These are phyloP conservation scores for Tinea trinotella DNA, from an alignment of 2,888 invertebrate genomes.

Conservation along the genomic window DNA sequence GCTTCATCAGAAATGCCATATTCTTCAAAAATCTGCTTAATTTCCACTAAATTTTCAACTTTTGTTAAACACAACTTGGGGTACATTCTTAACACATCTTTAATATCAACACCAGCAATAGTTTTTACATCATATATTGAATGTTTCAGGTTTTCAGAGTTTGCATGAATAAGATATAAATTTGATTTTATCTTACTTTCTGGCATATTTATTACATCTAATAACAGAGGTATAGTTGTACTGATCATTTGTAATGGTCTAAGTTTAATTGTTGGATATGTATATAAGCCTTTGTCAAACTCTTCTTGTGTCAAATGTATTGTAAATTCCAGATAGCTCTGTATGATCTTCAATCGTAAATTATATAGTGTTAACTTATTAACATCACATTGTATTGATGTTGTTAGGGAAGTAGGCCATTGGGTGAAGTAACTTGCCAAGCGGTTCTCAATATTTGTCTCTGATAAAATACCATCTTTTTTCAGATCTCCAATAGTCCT, in stretches of 20 bases:
- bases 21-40: conserved; percentile 44
- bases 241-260: conserved; percentile 52
- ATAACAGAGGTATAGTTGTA: conserved; percentile 47
- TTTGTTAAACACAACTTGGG: conserved; percentile 54
- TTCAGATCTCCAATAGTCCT: conserved; percentile 47
- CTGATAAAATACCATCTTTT: conserved; percentile 29
- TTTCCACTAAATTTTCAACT: conserved; percentile 41
- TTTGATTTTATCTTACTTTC: conserved; percentile 54
- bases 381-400: conserved; percentile 44
- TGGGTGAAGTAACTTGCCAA: conserved; percentile 55
- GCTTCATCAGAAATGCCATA: conserved; percentile 51
- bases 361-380: conserved; percentile 39
- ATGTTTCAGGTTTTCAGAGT: conserved; percentile 53
- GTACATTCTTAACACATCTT: conserved; percentile 52
- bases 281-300: conserved; percentile 47
- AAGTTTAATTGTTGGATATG: conserved; percentile 61
- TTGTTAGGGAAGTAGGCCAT: conserved; percentile 64
- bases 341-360: conserved; percentile 53
- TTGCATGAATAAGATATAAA: conserved; percentile 52
- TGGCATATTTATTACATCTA: conserved; percentile 46
- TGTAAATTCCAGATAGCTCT: conserved; percentile 54
- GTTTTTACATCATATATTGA: conserved; percentile 42
- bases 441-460: conserved; percentile 52
- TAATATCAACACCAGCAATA: conserved; percentile 57
- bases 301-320: conserved; percentile 50